Evolutionary conservation across 2,888 invertebrate genomes (phyloP), one percentile per base, ranked within the genome.

Genomic region (Electrophaes corylata): DNA sequence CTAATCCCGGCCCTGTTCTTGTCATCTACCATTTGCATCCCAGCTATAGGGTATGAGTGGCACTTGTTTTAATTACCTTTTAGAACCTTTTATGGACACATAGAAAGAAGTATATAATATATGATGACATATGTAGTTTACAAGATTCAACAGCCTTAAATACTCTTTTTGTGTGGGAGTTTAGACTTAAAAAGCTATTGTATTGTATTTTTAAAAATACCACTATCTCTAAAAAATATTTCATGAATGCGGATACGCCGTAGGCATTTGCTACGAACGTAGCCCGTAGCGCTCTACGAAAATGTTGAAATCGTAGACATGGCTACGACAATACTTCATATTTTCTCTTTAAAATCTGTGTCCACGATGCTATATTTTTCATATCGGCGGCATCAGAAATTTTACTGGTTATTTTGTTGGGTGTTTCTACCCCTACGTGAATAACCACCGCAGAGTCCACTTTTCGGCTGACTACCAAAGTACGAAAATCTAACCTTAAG

Each of bases 211-310:
- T 10, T 10, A 29, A 8, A 29, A 29, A 29, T n/a, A 29, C 35
- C 14, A 14, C 35, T 14, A 8, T 35, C 35, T 35, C 4, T 6
- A 33, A 33, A 1, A 14, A 37, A 37, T 37, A 16, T 56, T 33
- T 49, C 70, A 71, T 71, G 62, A 61, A 39, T 57, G 56, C 37
- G 50, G 46, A 66, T 66, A 69, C 61, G 65, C 41, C 50, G 54
- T 54, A 59, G 59, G 49, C 59, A 46, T 45, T 35, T 48, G 67
- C 71, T 71, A 74, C 70, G 59, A 47, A 14, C 49, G 61, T 64
- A 64, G 60, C 51, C 48, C 68, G 69, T 66, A 69, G 67, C 70
- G 47, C 29, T 46, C 64, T 55, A 54, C 40, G 55, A 65, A 53
- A 49, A 57, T 37, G 43, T 35, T 54, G 47, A 31, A 49, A 41